phyloP scores from a whole-genome alignment of 2,888 invertebrate species.

The Phyllotreta cruciferae region DNA sequence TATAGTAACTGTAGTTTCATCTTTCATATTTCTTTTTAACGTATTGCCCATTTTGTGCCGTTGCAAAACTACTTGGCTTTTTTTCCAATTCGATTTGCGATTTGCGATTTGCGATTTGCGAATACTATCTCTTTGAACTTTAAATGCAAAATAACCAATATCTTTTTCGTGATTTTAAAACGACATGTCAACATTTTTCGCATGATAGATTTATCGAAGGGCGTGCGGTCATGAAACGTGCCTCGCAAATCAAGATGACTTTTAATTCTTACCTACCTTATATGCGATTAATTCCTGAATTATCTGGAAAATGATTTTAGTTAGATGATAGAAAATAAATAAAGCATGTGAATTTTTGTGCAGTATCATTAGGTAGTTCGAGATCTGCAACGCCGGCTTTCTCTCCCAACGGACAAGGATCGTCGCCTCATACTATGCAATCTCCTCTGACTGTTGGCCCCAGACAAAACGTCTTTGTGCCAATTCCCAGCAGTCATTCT shows the following conservation, averaged over 20 bases:
- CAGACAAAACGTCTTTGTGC: constrained; percentile 89
- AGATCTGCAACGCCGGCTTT: constrained; percentile 92
- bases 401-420: constrained; percentile 75
- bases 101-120: too few species aligned
- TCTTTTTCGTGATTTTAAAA: constrained; percentile 5
- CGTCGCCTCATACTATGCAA: constrained; percentile 72
- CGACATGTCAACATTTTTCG: constrained; percentile 1
- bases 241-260: too few species aligned
- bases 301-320: too few species aligned
- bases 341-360: constrained; percentile 41
- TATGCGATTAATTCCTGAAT: background rate
- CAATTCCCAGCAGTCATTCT: constrained; percentile 73
- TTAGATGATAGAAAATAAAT: constrained; percentile 11
- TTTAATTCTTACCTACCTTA: constrained; percentile 1
- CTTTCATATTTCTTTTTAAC: too few species aligned
- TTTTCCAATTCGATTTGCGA: too few species aligned
- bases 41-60: too few species aligned
- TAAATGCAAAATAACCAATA: too few species aligned
- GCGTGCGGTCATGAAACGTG: too few species aligned
- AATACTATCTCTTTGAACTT: too few species aligned
- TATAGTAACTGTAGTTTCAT: too few species aligned
- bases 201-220: background rate
- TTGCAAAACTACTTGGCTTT: too few species aligned
- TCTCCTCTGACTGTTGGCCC: constrained; percentile 75
- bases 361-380: constrained; percentile 92